Conservation (phyloP, 2,888 invertebrate genomes). For the Sussaba pulchella region DNA sequence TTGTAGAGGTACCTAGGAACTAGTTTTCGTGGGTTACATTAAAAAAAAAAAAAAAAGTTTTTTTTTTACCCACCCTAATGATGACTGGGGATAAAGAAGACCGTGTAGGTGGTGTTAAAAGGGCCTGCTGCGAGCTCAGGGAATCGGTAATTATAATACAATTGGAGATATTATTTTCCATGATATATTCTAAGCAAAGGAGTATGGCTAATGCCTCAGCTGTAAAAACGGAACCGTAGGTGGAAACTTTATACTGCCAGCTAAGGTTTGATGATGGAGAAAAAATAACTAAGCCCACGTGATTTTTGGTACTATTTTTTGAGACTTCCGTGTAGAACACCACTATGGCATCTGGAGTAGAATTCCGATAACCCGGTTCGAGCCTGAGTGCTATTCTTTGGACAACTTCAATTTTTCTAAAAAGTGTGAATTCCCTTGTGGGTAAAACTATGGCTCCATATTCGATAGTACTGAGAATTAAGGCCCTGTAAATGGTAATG, state of each 20-base stretch:
- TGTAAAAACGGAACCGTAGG: slow-evolving; percentile 3
- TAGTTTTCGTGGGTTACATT: too few species aligned
- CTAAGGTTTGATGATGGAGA: not conserved
- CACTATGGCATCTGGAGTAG: slow-evolving; percentile 38
- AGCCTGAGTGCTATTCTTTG: slow-evolving; percentile 38
- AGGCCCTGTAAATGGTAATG: slow-evolving; percentile 34
- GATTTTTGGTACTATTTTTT: not conserved
- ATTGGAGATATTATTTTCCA: too few species aligned
- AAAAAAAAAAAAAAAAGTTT: too few species aligned
- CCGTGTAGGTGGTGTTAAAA: too few species aligned
- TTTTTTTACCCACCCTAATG: too few species aligned
- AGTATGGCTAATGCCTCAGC: not conserved
- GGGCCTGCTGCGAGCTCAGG: too few species aligned
- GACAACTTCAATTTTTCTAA: slow-evolving; percentile 14
- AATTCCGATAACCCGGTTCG: slow-evolving; percentile 36
- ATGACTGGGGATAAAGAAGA: too few species aligned
- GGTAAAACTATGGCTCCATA: slow-evolving; percentile 32
- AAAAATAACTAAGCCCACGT: not conserved
- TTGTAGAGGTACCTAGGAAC: too few species aligned
- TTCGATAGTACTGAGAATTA: slow-evolving; percentile 49
- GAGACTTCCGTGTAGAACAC: slow-evolving; percentile 16
- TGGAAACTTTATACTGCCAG: not conserved
- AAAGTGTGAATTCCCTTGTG: not conserved
- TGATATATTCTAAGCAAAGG: not conserved
- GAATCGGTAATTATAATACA: too few species aligned